These are phyloP conservation scores for Temnothorax ravouxi DNA, from an alignment of 2,888 invertebrate species.

Conservation along the genomic window DNA sequence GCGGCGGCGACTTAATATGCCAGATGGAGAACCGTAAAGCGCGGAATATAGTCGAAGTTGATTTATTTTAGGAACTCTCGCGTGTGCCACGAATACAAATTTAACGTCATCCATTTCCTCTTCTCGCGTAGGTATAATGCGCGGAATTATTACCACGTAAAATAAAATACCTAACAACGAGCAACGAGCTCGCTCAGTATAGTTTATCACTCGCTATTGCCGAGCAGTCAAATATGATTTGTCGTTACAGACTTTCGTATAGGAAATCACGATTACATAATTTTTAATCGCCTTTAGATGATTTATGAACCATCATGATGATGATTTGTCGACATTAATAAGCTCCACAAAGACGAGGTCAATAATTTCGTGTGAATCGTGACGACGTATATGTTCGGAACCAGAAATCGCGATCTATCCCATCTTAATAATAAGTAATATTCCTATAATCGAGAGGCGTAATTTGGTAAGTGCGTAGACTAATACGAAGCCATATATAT, in stretches of 20 bases:
- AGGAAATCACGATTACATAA: not conserved
- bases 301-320: not conserved
- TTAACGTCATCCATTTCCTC: constrained; percentile 21
- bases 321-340: constrained; percentile 29
- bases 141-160: not conserved
- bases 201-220: not conserved
- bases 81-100: constrained; percentile 69
- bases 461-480: constrained; percentile 79
- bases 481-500: constrained; percentile 51
- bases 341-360: not conserved
- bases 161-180: not conserved
- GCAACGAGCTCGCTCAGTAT: not conserved
- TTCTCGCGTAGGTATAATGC: not conserved
- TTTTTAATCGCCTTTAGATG: constrained; percentile 4
- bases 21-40: constrained; percentile 72
- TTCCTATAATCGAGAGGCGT: constrained; percentile 65
- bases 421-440: not conserved
- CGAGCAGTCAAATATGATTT: not conserved
- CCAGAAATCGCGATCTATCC: constrained; percentile 22
- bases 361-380: constrained; percentile 24
- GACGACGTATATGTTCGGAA: constrained; percentile 10
- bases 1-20: constrained; percentile 65
- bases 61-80: constrained; percentile 74
- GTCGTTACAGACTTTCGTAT: not conserved
- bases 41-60: constrained; percentile 71